Percentiles rank a stretch among this genome's conserved stretches.
phyloP scores from a whole-genome alignment of 2,113 vertebrate genomes.

The Poeciliopsis prolifica region DNA sequence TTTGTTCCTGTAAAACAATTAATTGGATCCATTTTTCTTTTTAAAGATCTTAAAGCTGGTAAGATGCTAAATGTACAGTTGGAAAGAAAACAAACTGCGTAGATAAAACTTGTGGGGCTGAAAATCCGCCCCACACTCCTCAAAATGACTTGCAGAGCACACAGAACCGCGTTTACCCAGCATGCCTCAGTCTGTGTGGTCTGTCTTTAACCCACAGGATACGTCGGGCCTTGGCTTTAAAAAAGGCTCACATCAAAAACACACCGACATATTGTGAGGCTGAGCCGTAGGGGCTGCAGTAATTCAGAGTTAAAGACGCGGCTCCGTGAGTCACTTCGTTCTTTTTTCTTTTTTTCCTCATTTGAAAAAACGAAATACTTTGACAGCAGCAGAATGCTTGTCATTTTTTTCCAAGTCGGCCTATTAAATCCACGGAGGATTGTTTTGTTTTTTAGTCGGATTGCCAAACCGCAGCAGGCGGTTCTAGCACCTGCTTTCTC shows the following conservation, averaged over 20 bases:
- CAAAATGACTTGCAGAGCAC: slow-evolving; percentile 4
- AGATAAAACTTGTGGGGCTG: too few species aligned
- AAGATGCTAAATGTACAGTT: background rate
- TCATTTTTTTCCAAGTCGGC: slow-evolving; percentile 30
- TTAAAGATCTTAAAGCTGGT: background rate
- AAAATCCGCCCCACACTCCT: background rate
- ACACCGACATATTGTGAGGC: background rate
- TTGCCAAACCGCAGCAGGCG: background rate
- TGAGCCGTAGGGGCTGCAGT: background rate
- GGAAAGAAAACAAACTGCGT: too few species aligned
- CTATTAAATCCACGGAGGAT: background rate
- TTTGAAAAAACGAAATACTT: slow-evolving; percentile 12
- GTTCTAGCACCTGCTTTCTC: background rate
- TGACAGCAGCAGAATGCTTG: slow-evolving; percentile 25
- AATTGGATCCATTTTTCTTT: background rate
- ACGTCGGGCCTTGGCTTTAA: background rate
- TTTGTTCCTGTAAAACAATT: background rate
- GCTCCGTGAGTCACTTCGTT: slow-evolving; percentile 28
- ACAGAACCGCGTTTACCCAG: background rate
- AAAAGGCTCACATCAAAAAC: slow-evolving; percentile 6
- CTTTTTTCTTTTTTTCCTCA: slow-evolving; percentile 1
- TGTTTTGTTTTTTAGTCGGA: background rate
- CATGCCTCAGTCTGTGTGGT: slow-evolving; percentile 9
- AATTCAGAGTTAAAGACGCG: slow-evolving; percentile 28
- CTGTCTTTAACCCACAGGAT: slow-evolving; percentile 19